Percentiles rank a stretch among this genome's conserved stretches.
Evolutionary conservation across 2,797 vertebrate genomes (phyloP).

Genomic region (Catharus ustulatus): DNA sequence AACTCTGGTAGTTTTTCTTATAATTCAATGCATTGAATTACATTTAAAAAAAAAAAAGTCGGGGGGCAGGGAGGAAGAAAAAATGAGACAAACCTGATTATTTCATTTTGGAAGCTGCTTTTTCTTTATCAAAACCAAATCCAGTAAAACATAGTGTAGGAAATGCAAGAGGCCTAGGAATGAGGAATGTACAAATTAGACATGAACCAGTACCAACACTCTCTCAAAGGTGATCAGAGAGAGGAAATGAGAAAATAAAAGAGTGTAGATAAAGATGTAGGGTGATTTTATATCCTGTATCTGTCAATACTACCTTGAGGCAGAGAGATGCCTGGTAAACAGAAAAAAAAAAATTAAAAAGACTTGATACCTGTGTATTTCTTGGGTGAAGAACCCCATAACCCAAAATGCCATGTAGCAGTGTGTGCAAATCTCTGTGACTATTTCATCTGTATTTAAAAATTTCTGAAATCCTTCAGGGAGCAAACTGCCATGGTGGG

Average conservation of each 20-base stretch:
- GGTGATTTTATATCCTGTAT: neutral
- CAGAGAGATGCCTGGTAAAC: neutral
- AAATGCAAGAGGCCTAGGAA: neutral
- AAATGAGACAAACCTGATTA: neutral
- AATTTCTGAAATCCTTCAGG: neutral
- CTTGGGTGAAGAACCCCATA: neutral
- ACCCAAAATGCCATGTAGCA: neutral
- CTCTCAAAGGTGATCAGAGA: neutral
- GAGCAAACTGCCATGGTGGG: neutral
- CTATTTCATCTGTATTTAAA: neutral
- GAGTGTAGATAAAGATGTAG: neutral
- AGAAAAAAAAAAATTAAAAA: neutral
- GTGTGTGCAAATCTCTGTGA: neutral
- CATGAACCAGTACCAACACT: neutral
- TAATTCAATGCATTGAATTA: neutral
- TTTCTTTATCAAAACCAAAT: neutral
- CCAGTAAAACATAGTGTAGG: neutral
- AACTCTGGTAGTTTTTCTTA: neutral
- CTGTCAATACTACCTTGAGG: neutral
- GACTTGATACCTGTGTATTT: neutral
- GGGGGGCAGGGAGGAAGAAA: fast-evolving
- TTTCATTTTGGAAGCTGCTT: neutral
- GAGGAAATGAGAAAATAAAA: neutral
- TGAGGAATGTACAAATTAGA: neutral
- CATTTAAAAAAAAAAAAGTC: neutral